These are phyloP conservation scores for Onychomys leucogaster DNA, from an alignment of 2,797 vertebrate genomes.

Conservation along the genomic window DNA sequence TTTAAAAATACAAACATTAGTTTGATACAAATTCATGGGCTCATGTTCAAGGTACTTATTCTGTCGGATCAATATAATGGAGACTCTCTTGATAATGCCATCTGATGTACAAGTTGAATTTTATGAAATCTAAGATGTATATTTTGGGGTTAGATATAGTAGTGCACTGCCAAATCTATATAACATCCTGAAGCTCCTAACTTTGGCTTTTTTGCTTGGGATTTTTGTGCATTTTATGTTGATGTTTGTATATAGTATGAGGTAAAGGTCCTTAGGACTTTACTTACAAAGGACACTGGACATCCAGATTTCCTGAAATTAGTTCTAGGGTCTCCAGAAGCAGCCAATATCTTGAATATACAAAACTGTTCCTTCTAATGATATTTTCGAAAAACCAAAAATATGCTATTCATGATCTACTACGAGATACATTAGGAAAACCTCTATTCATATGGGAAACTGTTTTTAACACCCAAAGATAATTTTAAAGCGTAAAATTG, in stretches of 20 bases:
- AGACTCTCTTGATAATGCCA: background rate
- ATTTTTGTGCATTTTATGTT: background rate
- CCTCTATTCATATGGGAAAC: background rate
- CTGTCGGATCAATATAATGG: too few relatives aligned
- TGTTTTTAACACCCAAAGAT: background rate
- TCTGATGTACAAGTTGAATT: background rate
- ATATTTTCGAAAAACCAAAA: background rate
- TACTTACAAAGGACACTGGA: background rate
- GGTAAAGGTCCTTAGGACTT: background rate
- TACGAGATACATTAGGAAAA: background rate
- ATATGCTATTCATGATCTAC: background rate
- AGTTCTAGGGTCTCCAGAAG: background rate
- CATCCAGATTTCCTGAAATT: conserved; percentile 16
- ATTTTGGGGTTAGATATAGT: background rate
- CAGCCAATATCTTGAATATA: background rate
- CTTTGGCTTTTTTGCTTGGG: background rate
- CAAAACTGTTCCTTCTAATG: background rate
- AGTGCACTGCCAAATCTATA: background rate
- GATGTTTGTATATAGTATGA: background rate
- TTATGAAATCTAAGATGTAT: background rate
- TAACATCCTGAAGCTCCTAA: background rate
- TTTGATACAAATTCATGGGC: background rate
- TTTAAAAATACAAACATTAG: background rate
- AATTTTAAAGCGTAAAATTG: conserved; percentile 39
- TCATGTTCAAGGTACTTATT: background rate